phyloP scores from a whole-genome alignment of 2,797 vertebrate genomes.

The Gymnocypris eckloni region DNA sequence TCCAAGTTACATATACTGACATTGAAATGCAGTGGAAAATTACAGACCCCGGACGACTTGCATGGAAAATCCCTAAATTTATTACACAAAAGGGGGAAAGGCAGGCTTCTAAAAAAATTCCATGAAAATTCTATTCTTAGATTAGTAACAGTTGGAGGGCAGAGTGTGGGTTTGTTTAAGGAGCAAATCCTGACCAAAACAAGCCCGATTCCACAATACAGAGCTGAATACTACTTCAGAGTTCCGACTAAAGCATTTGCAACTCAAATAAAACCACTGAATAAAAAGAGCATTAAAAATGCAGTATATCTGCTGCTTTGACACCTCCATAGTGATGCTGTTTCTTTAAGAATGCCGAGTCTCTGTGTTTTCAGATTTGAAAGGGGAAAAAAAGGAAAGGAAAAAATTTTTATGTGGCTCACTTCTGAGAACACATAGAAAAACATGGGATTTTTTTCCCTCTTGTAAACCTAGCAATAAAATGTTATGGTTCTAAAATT shows the following conservation, averaged over 20 bases:
- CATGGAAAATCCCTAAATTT: constrained; percentile 55
- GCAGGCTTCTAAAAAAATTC: constrained; percentile 46
- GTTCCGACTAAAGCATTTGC: neutral
- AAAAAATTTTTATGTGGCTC: neutral
- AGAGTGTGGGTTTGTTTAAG: constrained; percentile 20
- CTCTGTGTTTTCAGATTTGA: neutral
- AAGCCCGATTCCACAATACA: neutral
- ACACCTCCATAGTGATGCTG: neutral
- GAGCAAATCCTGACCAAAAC: constrained; percentile 25
- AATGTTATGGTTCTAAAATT: neutral
- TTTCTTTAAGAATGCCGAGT: neutral
- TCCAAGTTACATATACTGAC: neutral
- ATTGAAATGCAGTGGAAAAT: constrained; percentile 45
- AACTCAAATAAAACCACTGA: neutral
- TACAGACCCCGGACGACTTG: constrained; percentile 17
- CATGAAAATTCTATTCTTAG: constrained; percentile 50
- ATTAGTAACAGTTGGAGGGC: constrained; percentile 22
- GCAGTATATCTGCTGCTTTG: neutral
- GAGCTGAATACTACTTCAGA: neutral
- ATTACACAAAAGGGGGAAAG: constrained; percentile 44
- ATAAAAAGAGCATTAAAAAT: neutral
- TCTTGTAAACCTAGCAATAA: neutral
- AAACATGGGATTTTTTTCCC: neutral
- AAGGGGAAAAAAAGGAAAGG: neutral
- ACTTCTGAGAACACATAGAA: neutral